Conservation (phyloP, 2,113 vertebrate genomes). For the Hydrochoerus hydrochaeris region DNA sequence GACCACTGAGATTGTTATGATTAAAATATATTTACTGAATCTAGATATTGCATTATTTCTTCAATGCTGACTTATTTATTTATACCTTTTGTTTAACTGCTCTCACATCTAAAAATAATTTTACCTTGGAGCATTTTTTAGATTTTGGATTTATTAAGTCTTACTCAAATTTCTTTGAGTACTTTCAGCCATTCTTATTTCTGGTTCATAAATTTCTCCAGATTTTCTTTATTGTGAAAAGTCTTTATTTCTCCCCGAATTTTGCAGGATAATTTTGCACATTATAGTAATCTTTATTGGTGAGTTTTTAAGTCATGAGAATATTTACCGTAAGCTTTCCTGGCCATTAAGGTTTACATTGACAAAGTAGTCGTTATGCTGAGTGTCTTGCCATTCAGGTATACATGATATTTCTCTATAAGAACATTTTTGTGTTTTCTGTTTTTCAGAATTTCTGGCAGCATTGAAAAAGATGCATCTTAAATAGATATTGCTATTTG, state of each 20-base stretch:
- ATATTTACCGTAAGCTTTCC: not conserved
- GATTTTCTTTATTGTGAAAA: not conserved
- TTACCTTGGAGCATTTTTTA: not conserved
- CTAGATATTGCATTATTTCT: not conserved
- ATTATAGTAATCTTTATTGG: not conserved
- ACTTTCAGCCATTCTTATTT: not conserved
- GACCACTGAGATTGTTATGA: not conserved
- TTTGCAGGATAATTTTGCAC: not conserved
- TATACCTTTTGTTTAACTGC: not conserved
- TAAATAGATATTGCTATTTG: not conserved
- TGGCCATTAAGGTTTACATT: not conserved
- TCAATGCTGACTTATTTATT: not conserved
- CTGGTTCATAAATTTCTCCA: not conserved
- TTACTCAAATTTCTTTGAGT: not conserved
- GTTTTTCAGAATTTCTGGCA: not conserved
- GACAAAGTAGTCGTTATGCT: not conserved
- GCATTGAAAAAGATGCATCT: not conserved
- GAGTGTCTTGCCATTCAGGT: not conserved
- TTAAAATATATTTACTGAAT: not conserved
- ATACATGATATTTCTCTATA: not conserved
- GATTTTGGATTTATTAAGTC: not conserved
- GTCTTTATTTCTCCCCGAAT: not conserved
- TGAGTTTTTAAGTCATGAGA: not conserved
- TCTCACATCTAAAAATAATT: not conserved
- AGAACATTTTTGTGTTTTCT: not conserved